Evolutionary conservation across 2,797 vertebrate species (phyloP).

Genomic region (Karalla daura): DNA sequence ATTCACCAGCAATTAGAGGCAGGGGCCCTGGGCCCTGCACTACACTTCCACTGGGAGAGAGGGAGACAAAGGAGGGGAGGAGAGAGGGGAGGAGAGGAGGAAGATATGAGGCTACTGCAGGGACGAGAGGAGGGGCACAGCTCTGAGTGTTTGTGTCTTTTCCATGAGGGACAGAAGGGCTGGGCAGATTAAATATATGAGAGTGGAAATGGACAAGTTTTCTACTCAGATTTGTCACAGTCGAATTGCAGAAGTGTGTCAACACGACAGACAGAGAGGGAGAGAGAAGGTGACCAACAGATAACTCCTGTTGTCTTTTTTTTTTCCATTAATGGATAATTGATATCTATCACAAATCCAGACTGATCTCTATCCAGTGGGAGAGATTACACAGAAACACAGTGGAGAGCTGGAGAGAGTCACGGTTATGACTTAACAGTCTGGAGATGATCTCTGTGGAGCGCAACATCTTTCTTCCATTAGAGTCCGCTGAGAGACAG

Average conservation of each 20-base stretch:
- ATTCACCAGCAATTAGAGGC: conserved; percentile 94
- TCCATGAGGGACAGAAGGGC: conserved; percentile 33
- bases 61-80: conserved; percentile 79
- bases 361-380: conserved; percentile 31
- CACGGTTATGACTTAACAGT: conserved; percentile 61
- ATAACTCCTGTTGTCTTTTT: conserved; percentile 7
- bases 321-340: conserved; percentile 47
- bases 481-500: conserved; percentile 64
- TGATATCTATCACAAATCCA: conserved; percentile 55
- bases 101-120: conserved; percentile 63
- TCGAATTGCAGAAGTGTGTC: conserved; percentile 3
- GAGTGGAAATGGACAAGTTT: conserved; percentile 13
- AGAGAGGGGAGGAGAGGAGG: conserved; percentile 45
- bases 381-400: conserved; percentile 46
- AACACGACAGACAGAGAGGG: conserved; percentile 7
- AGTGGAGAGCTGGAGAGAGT: conserved; percentile 53
- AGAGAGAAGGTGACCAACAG: conserved; percentile 7
- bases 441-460: conserved; percentile 62
- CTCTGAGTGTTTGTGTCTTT: conserved; percentile 40
- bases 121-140: conserved; percentile 57
- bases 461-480: conserved; percentile 77
- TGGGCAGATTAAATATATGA: conserved; percentile 4
- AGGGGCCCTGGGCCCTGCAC: conserved; percentile 80
- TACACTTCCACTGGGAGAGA: conserved; percentile 81
- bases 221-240: conserved; percentile 7